These are phyloP conservation scores for Stigmatopora argus DNA, from an alignment of 2,113 vertebrate genomes.

Conservation along the genomic window DNA sequence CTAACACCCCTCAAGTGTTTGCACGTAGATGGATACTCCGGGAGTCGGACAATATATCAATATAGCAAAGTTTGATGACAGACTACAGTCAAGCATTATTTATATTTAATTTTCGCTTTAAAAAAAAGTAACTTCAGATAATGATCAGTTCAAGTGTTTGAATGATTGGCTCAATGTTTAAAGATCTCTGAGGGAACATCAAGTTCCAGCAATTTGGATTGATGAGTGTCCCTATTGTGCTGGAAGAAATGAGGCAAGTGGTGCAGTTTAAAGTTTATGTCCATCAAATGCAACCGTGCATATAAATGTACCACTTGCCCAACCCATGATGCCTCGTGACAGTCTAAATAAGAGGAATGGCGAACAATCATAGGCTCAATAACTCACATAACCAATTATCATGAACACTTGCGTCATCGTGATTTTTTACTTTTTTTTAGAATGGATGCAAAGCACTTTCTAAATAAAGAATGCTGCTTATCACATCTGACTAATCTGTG, in stretches of 20 bases:
- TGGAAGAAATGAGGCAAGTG: neutral
- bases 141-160: neutral
- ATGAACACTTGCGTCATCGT: neutral
- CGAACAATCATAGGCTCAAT: neutral
- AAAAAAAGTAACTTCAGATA: neutral
- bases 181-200: constrained; percentile 1
- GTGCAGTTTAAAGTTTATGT: neutral
- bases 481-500: constrained; percentile 24
- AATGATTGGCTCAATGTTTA: neutral
- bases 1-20: neutral
- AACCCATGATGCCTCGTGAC: neutral
- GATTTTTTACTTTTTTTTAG: constrained; percentile 7
- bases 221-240: constrained; percentile 1
- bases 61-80: neutral
- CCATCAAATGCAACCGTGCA: neutral
- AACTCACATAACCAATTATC: neutral
- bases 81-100: neutral
- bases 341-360: neutral
- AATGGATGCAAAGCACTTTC: constrained; percentile 30
- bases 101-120: neutral
- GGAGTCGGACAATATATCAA: neutral
- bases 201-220: neutral
- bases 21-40: neutral
- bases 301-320: neutral
- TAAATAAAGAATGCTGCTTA: constrained; percentile 25